phyloP scores from a whole-genome alignment of 2,797 vertebrate genomes.

The Erithacus rubecula region DNA sequence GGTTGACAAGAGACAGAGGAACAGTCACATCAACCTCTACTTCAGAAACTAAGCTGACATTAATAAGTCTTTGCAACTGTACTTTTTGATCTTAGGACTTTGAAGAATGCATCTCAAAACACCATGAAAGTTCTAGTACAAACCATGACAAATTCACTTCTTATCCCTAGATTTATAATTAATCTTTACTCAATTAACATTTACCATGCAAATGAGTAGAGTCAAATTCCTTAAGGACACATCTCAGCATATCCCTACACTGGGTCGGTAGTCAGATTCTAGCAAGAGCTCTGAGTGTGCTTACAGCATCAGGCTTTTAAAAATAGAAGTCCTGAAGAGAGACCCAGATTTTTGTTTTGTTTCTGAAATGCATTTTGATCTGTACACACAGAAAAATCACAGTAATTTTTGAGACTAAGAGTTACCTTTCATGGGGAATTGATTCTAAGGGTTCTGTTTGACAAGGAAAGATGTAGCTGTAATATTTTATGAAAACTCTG shows the following conservation, averaged over 20 bases:
- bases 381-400: neutral
- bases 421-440: neutral
- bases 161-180: neutral
- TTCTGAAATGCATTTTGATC: neutral
- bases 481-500: neutral
- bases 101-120: neutral
- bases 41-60: neutral
- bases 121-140: neutral
- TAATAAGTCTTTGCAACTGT: neutral
- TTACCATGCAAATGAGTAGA: neutral
- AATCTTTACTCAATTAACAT: neutral
- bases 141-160: neutral
- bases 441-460: neutral
- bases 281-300: neutral
- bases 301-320: neutral
- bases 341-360: neutral
- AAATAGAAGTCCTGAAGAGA: neutral
- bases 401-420: neutral
- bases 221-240: neutral
- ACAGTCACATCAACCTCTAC: neutral
- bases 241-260: neutral
- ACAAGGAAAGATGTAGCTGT: neutral
- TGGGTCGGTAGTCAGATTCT: fast-evolving
- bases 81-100: neutral
- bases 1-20: neutral